Conservation (phyloP, 2,797 vertebrate genomes). For the Clarias fuscus region DNA sequence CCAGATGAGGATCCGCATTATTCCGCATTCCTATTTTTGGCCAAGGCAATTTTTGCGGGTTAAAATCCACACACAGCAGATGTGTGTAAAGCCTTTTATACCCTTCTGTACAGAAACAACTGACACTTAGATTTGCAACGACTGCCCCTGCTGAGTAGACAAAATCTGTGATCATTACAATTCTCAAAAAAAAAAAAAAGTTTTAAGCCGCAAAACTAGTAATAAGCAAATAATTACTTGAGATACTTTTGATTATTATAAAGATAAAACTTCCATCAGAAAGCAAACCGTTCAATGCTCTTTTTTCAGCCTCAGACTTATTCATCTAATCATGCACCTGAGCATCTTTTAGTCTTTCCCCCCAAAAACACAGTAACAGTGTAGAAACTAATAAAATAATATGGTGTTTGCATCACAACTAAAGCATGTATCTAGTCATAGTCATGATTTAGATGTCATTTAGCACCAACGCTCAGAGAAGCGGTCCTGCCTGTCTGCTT, state of each 20-base stretch:
- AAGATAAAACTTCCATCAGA: background rate
- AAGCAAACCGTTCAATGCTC: background rate
- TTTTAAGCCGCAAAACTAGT: background rate
- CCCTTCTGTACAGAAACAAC: background rate
- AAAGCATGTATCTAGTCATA: background rate
- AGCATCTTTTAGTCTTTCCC: background rate
- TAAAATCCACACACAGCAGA: constrained; percentile 42
- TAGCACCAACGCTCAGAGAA: background rate
- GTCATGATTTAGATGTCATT: background rate
- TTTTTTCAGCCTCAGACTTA: background rate
- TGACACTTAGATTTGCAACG: background rate
- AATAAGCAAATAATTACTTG: background rate
- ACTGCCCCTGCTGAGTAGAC: background rate
- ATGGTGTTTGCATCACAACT: background rate
- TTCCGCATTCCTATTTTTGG: constrained; percentile 59
- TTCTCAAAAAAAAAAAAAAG: background rate
- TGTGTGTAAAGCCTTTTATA: background rate
- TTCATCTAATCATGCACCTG: background rate
- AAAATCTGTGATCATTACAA: background rate
- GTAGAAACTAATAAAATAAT: background rate
- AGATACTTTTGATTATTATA: background rate
- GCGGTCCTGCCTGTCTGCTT: background rate
- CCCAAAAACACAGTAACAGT: background rate
- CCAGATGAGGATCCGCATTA: constrained; percentile 55
- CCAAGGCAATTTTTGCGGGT: constrained; percentile 40